Evolutionary conservation across 2,797 vertebrate species (phyloP).

Genomic region (Myotis pilosus): DNA sequence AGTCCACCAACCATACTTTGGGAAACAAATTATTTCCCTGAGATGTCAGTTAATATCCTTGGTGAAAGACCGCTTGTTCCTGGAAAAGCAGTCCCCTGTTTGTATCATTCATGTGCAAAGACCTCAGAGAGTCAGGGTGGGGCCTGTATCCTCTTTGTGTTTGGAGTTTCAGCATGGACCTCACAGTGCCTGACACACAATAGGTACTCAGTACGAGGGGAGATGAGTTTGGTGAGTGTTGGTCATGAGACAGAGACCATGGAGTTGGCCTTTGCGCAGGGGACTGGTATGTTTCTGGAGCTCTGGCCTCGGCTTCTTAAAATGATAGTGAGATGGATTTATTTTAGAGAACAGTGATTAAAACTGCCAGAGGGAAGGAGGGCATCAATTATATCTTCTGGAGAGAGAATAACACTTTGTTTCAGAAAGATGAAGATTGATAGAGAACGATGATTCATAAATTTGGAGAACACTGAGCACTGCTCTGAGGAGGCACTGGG

Average conservation of each 20-base stretch:
- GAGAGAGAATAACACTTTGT: constrained; percentile 7
- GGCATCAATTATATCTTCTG: constrained; percentile 11
- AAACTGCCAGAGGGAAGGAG: constrained; percentile 37
- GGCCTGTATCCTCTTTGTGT: background rate
- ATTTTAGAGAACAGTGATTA: constrained; percentile 44
- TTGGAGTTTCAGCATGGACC: background rate
- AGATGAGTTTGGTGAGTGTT: background rate
- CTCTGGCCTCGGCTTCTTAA: background rate
- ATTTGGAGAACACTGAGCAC: background rate
- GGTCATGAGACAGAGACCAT: background rate
- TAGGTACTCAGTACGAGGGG: background rate
- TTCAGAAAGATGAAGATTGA: constrained; percentile 49
- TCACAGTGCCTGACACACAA: background rate
- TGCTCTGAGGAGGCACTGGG: background rate
- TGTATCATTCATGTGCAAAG: background rate
- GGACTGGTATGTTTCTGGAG: background rate
- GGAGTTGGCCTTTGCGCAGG: background rate
- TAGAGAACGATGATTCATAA: background rate
- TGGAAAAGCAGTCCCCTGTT: background rate
- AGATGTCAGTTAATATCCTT: background rate
- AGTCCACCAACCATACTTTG: background rate
- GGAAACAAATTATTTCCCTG: background rate
- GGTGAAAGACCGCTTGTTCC: background rate
- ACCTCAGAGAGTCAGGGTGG: background rate
- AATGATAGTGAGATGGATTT: constrained; percentile 12